Evolutionary conservation across 2,888 invertebrate species (phyloP), one percentile per base, ranked within the genome.

Genomic region (Dastarcus helophoroides): DNA sequence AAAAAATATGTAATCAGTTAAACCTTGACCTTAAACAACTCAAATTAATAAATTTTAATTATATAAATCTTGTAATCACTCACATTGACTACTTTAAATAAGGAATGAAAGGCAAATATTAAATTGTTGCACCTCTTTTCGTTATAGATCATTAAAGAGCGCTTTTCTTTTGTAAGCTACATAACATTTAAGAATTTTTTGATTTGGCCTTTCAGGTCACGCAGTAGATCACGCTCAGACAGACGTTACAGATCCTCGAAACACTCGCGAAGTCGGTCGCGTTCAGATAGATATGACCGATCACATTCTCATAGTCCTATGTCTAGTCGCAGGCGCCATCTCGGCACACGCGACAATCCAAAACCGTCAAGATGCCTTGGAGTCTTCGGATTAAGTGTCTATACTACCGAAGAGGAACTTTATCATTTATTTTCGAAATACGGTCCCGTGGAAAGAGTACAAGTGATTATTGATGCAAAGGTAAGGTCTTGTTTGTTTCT

Each of bases 391-490:
- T 67, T 97, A 33, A 93, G 86, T 54, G 75, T 91, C 31, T 82
- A 84, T 62, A 97, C 95, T 1, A 83, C 89, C 2, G 94, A 95
- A 57, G 76, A 83, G 47, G 88, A 93, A 59, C 73, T 97, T 22
- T 79, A 84, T 53, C 85, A 91, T 49, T 83, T 94, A 42, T 94
- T 97, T 64, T 76, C 79, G 25, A 88, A 90, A 58, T 95, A 79
- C 58, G 95, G 95, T 2, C 80, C 81, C 0, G 80, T 97, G 16
- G 90, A 94, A 55, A 79, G 88, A 55, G 82, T 89, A 13, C 88
- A 93, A 66, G 80, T 97, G 40, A 91, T 97, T 30, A 86, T 91
- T 50, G 95, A 97, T 64, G 90, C 90, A 26, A 93, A 93, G 76
- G 85, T 84, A 61, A 63, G 50, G n/a, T n/a, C n/a, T n/a, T n/a